These are phyloP conservation scores for Hylaeus volcanicus DNA, from an alignment of 1,140 invertebrate species.

Conservation along the genomic window DNA sequence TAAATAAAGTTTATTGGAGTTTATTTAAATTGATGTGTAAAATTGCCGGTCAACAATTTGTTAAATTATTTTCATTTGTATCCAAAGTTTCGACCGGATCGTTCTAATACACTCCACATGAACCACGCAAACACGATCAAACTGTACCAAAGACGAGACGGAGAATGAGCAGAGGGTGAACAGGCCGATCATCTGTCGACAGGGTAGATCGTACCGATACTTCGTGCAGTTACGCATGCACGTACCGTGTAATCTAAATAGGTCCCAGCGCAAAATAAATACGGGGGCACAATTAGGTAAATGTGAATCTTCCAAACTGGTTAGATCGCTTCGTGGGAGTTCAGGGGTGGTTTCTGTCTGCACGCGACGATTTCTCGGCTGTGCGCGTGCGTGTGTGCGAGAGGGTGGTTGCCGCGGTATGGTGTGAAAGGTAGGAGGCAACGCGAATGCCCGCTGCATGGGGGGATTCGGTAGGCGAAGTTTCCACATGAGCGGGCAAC, in stretches of 20 bases:
- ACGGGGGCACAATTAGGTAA: constrained; percentile 78
- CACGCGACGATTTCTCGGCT: constrained; percentile 19
- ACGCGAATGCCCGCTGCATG: constrained; percentile 72
- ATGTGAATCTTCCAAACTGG: constrained; percentile 76
- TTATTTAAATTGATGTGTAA: no score
- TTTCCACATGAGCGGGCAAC: constrained; percentile 79
- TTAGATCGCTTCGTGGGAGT: constrained; percentile 68
- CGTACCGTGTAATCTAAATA: constrained; percentile 72
- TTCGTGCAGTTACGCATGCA: constrained; percentile 46
- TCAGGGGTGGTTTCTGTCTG: constrained; percentile 22
- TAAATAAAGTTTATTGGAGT: no score
- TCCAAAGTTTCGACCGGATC: no score
- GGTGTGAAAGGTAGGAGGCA: constrained; percentile 79
- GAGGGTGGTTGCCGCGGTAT: constrained; percentile 66
- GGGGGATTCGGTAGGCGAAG: constrained; percentile 74
- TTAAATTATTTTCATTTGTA: no score
- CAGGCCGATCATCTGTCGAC: constrained; percentile 49
- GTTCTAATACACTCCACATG: background rate
- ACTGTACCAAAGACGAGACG: background rate
- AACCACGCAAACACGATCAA: background rate
- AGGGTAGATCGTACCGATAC: constrained; percentile 18
- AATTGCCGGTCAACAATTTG: no score
- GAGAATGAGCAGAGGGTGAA: constrained; percentile 13
- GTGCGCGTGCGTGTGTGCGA: constrained; percentile 24
- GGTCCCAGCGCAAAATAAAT: constrained; percentile 75